Base-by-base conservation (phyloP, 2,113 vertebrate genomes). In the Phalacrocorax carbo region DNA sequence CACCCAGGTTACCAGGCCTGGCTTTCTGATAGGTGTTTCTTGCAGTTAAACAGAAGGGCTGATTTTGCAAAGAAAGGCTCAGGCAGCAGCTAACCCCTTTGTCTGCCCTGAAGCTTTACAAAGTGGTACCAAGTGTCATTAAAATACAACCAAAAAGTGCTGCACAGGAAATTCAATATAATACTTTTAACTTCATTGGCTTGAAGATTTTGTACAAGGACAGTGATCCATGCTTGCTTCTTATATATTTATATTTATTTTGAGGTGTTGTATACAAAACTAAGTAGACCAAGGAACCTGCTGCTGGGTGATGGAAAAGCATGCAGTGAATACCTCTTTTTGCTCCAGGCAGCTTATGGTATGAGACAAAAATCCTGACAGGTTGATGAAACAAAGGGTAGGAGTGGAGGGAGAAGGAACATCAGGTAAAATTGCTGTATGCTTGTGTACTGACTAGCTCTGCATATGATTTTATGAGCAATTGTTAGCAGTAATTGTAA, bases 51-150 rank as follows among this genome's bases (percentile, higher is more conserved):
- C 76, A 82, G 73, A 57, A 84, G 57, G n/a, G 81, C 81, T 87
- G 86, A 36, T 55, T 78, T 72, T 42, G 57, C 66, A 29, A 65
- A 79, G 81, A 66, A 27, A 49, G 32, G 19, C 86, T 52, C 69
- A 95, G 94, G 91, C 78, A 93, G 73, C 81, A 89, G 70, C 78
- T 73, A 55, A 49, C 76, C 78, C 77, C 61, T 65, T 72, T 76
- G 57, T 82, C 65, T 93, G 86, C 91, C 86, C 81, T 80, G 81
- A 44, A 92, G 91, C 91, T 92, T 76, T 87, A 70, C 93, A 69
- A 91, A 93, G 81, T 54, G 77, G 20, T 23, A 82, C 88, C 77
- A 44, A 73, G 44, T 40, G 76, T 79, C 69, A n/a, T 84, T 78
- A 90, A 88, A 94, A 79, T 40, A 13, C 61, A 72, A 23, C 57